A percentile compares a stretch with the other conserved stretches of the same genome.
phyloP scores from a whole-genome alignment of 2,797 vertebrate genomes.

The Phrynocephalus guinanensis region DNA sequence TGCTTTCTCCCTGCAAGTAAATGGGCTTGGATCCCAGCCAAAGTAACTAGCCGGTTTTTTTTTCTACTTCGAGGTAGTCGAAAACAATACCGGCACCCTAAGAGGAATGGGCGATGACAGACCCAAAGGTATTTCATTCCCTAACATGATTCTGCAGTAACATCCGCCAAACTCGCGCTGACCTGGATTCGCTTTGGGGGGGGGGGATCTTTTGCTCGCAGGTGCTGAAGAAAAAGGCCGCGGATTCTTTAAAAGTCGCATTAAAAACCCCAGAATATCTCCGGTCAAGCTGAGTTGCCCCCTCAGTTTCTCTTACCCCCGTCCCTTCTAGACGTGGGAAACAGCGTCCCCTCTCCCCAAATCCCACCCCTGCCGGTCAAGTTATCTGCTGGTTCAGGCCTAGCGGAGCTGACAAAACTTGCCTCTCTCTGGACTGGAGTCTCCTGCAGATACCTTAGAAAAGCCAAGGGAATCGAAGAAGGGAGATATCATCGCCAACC shows the following conservation, averaged over 20 bases:
- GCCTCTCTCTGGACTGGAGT: background rate
- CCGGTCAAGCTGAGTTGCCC: background rate
- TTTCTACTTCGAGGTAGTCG: background rate
- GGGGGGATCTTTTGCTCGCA: background rate
- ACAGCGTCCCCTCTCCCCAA: background rate
- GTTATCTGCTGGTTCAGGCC: background rate
- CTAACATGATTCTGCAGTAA: background rate
- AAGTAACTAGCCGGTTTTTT: background rate
- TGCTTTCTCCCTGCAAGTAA: background rate
- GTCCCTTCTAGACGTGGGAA: conserved; percentile 47
- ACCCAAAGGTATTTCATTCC: background rate
- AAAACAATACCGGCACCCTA: background rate
- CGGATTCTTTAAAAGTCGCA: background rate
- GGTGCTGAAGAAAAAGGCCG: background rate
- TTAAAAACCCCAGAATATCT: background rate
- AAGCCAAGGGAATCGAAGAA: too few species aligned
- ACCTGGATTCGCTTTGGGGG: conserved; percentile 12
- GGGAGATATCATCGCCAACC: too few species aligned
- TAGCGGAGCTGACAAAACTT: conserved; percentile 31
- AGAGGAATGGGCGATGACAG: background rate
- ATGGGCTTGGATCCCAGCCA: background rate
- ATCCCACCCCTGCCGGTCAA: background rate
- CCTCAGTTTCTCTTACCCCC: background rate
- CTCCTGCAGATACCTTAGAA: background rate
- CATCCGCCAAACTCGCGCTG: background rate